Percentiles rank a stretch among this genome's conserved stretches.
Evolutionary conservation across 2,113 vertebrate species (phyloP).

Genomic region (Sebastes schlegelii): DNA sequence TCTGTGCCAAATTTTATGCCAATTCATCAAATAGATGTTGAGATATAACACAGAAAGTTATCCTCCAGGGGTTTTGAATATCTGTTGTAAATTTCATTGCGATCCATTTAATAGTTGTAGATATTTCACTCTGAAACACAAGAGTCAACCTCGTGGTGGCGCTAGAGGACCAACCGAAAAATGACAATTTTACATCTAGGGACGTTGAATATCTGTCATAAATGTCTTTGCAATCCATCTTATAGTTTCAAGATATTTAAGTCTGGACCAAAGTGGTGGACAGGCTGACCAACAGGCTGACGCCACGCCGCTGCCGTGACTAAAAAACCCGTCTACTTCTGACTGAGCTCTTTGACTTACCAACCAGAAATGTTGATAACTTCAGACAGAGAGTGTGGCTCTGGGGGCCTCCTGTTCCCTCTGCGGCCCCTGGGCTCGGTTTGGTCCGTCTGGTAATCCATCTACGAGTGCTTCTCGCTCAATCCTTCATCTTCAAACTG

Average conservation of each 20-base stretch:
- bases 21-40: neutral
- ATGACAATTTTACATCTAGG: neutral
- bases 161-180: neutral
- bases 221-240: neutral
- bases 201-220: neutral
- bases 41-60: neutral
- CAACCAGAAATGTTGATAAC: neutral
- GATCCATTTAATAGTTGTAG: neutral
- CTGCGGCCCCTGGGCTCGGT: neutral
- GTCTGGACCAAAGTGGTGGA: neutral
- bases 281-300: too few relatives aligned
- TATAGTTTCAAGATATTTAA: neutral
- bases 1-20: neutral
- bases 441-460: neutral
- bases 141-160: neutral
- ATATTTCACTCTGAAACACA: neutral
- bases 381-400: neutral
- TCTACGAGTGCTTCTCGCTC: slow-evolving; percentile 14
- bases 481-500: slow-evolving; percentile 50
- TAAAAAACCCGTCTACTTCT: neutral
- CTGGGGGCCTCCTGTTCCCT: neutral
- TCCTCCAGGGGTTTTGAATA: neutral
- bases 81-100: neutral
- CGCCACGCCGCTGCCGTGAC: neutral
- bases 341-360: slow-evolving; percentile 1